Conservation (phyloP, 2,113 vertebrate species). For the Nibea albiflora region DNA sequence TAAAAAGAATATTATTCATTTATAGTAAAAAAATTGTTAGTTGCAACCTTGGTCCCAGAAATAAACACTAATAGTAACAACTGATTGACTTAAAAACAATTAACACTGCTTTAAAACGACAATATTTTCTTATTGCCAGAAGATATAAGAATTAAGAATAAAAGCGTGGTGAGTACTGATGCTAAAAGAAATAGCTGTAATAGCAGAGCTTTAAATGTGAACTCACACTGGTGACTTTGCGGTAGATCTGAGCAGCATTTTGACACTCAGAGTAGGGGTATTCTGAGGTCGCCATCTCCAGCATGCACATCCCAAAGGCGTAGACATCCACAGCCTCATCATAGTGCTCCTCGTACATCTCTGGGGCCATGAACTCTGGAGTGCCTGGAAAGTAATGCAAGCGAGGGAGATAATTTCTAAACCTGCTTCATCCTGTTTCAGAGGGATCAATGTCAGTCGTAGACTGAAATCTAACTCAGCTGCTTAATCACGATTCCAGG, state of each 20-base stretch:
- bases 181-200: too few relatives aligned
- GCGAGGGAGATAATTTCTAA: constrained; percentile 3
- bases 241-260: constrained; percentile 98
- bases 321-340: constrained; percentile 97
- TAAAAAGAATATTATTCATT: neutral
- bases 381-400: constrained; percentile 85
- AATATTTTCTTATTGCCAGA: neutral
- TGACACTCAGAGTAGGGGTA: constrained; percentile 99
- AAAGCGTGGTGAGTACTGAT: neutral
- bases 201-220: neutral
- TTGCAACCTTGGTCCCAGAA: neutral
- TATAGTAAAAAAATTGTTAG: neutral
- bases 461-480: constrained; percentile 13
- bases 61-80: neutral
- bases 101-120: neutral
- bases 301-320: constrained; percentile 99
- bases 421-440: constrained; percentile 16
- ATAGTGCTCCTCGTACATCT: constrained; percentile 99
- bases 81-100: neutral
- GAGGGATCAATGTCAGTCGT: constrained; percentile 1
- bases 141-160: neutral
- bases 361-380: constrained; percentile 98
- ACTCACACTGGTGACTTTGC: constrained; percentile 99
- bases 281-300: constrained; percentile 99
- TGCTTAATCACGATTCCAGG: neutral